Percentiles rank a stretch among this genome's conserved stretches.
Conservation (phyloP, 2,888 invertebrate genomes). For the Scaptomyza caliginosa region DNA sequence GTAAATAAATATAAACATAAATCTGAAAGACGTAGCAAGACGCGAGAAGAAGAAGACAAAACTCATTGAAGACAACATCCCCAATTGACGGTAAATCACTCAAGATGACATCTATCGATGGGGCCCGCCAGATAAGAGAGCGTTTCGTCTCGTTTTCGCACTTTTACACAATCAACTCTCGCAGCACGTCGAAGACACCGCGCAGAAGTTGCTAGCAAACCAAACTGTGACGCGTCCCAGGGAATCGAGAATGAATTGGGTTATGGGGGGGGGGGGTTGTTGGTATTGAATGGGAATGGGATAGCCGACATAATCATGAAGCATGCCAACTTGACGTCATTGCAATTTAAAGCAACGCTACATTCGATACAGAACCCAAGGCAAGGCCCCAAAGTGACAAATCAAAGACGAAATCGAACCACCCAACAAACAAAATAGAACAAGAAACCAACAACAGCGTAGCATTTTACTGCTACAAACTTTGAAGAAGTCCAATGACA, state of each 20-base stretch:
- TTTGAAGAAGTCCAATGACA: slow-evolving; percentile 63
- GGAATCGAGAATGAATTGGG: slow-evolving; percentile 19
- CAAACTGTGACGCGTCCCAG: slow-evolving; percentile 4
- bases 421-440: slow-evolving; percentile 24
- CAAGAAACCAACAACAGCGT: slow-evolving; percentile 1
- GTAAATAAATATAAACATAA: slow-evolving; percentile 79
- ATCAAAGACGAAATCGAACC: slow-evolving; percentile 64
- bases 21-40: slow-evolving; percentile 51
- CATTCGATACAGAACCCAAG: slow-evolving; percentile 44
- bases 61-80: slow-evolving; percentile 79
- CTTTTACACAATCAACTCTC: slow-evolving; percentile 74
- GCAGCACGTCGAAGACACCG: slow-evolving; percentile 49
- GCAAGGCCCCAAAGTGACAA: slow-evolving; percentile 51
- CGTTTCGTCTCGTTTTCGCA: slow-evolving; percentile 81
- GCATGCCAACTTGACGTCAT: slow-evolving; percentile 77
- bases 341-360: slow-evolving; percentile 74
- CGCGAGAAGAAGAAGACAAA: slow-evolving; percentile 23
- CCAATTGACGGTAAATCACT: slow-evolving; percentile 83
- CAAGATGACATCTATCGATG: slow-evolving; percentile 82
- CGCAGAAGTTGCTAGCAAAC: slow-evolving; percentile 42
- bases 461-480: slow-evolving; percentile 16
- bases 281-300: slow-evolving; percentile 4
- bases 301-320: slow-evolving; percentile 63
- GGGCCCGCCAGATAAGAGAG: slow-evolving; percentile 77
- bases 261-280: too few relatives aligned